Conservation (phyloP, 2,797 vertebrate genomes). For the Ctenopoma multispine region DNA sequence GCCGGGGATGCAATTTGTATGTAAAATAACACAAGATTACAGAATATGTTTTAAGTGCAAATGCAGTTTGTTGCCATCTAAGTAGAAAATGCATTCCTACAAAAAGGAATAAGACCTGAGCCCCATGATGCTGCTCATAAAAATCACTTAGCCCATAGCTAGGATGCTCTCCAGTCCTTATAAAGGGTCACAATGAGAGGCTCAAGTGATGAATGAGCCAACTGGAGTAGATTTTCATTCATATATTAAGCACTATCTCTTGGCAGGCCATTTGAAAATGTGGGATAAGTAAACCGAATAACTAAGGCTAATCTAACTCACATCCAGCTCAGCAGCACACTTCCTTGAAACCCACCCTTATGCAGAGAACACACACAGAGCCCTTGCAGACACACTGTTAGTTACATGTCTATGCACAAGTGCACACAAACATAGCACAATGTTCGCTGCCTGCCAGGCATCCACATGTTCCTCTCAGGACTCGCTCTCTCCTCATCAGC, state of each 20-base stretch:
- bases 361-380: conserved; percentile 25
- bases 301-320: conserved; percentile 50
- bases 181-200: conserved; percentile 75
- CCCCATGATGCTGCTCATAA: conserved; percentile 76
- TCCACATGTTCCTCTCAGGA: conserved; percentile 79
- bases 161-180: conserved; percentile 68
- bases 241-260: conserved; percentile 64
- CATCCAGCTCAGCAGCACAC: conserved; percentile 43
- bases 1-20: conserved; percentile 89
- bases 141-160: conserved; percentile 84
- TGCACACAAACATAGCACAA: conserved; percentile 56
- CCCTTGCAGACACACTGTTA: conserved; percentile 46
- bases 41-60: conserved; percentile 89
- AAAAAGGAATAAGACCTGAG: conserved; percentile 77
- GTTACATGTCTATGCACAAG: conserved; percentile 53
- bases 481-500: conserved; percentile 78
- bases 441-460: conserved; percentile 72
- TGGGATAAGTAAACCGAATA: conserved; percentile 65
- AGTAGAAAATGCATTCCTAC: conserved; percentile 78
- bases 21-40: conserved; percentile 91
- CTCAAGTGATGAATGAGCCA: conserved; percentile 76
- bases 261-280: conserved; percentile 63
- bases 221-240: conserved; percentile 75
- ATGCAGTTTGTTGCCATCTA: conserved; percentile 86
- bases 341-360: conserved; percentile 54